Base-by-base conservation (phyloP, 2,888 invertebrate genomes). In the Sicus ferrugineus region DNA sequence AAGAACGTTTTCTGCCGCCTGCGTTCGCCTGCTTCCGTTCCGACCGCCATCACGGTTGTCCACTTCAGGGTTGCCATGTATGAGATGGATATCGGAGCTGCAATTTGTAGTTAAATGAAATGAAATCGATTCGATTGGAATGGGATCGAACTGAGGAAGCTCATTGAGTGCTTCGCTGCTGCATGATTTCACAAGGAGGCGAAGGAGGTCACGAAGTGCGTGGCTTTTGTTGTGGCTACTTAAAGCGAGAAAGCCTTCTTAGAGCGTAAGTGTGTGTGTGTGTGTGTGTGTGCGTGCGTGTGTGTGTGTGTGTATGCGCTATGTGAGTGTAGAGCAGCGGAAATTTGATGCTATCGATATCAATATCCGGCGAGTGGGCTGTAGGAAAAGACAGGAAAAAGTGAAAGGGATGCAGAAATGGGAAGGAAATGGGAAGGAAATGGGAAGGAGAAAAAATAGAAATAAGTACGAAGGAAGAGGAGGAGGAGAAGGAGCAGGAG, bases 41-140 rank as follows among this genome's bases (percentile, higher is more conserved):
- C 67, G 28, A n/a, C 54, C 46, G 31, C 38, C 67, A 59, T 67
- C 58, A 66, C 23, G 28, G 46, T 59, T 67, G 67, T 67, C 67
- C 58, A 67, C 67, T 67, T 59, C 67, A 67, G 58, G 23, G 28
- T 30, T 46, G 19, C 67, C 48, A 19, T 66, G 50, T 48, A 58
- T 67, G 67, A 48, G 67, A 50, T n/a, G n/a, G n/a, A n/a, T 67
- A 67, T 58, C 67, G 59, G 46, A 48, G 34, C 23, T 48, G 59
- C 67, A 67, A 67, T 67, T 67, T 67, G 67, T 67, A 67, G 67
- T 67, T 59, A 67, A 67, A 67, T 67, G 66, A 66, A 66, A 66
- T 66, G 58, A 59, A 67, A 59, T 58, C 31, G 50, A 64, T 19
- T 64, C 48, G 28, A 64, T 52, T 64, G 59, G 67, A 59, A 59